phyloP scores from a whole-genome alignment of 1,140 invertebrate genomes.

The Ceratitis capitata region DNA sequence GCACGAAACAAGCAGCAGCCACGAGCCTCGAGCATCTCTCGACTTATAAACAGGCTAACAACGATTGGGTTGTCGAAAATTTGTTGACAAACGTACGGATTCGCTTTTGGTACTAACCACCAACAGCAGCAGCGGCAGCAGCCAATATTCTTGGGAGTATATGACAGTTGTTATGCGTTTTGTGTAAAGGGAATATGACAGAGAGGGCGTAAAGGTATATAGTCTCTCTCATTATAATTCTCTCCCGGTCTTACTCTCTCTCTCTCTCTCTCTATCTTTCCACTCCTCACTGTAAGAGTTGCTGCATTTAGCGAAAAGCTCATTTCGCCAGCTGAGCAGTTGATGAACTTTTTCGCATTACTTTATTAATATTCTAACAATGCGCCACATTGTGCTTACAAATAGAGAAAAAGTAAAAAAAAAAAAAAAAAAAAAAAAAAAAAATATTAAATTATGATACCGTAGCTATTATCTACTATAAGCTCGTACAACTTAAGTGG shows the following conservation, averaged over 20 bases:
- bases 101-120: background rate
- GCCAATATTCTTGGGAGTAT: too few relatives aligned
- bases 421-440: background rate
- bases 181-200: background rate
- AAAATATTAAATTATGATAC: background rate
- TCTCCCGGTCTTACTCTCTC: background rate
- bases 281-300: background rate
- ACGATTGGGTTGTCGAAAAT: background rate
- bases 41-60: background rate
- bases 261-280: background rate
- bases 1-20: background rate
- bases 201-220: background rate
- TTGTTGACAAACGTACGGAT: background rate
- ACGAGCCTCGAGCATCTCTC: background rate
- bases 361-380: conserved; percentile 36
- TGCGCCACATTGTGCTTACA: conserved; percentile 6
- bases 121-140: too few relatives aligned
- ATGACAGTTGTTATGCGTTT: background rate
- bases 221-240: background rate
- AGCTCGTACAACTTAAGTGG: background rate
- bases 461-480: background rate
- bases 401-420: background rate
- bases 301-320: background rate
- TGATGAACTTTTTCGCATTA: background rate
- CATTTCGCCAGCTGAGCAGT: background rate